Conservation (phyloP, 1,140 invertebrate species). For the Drosophila rhopaloa region DNA sequence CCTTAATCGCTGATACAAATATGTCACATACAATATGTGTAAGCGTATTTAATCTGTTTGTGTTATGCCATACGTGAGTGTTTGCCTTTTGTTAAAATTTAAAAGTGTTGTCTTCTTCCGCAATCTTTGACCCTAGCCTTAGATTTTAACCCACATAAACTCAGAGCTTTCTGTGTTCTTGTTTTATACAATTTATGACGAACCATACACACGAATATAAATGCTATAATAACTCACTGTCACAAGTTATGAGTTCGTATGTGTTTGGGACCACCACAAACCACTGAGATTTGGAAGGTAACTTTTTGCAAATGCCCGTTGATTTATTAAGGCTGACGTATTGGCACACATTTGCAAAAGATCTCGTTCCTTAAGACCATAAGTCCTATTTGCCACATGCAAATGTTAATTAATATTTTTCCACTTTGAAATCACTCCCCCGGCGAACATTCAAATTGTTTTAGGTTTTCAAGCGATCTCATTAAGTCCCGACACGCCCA, state of each 20-base stretch:
- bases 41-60: neutral
- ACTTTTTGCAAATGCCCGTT: slow-evolving; percentile 57
- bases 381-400: neutral
- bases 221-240: slow-evolving; percentile 72
- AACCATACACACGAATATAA: slow-evolving; percentile 42
- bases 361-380: neutral
- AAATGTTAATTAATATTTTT: slow-evolving; percentile 49
- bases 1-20: neutral
- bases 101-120: neutral
- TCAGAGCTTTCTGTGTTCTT: slow-evolving; percentile 14
- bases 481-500: slow-evolving; percentile 65
- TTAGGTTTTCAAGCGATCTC: slow-evolving; percentile 40
- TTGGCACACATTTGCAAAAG: slow-evolving; percentile 40
- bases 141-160: slow-evolving; percentile 6
- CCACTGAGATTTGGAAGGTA: slow-evolving; percentile 56
- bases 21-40: neutral
- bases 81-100: slow-evolving; percentile 14
- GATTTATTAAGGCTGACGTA: slow-evolving; percentile 60
- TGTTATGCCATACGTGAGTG: neutral
- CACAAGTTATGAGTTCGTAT: slow-evolving; percentile 41
- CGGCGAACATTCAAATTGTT: slow-evolving; percentile 22
- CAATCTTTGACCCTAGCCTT: neutral
- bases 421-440: slow-evolving; percentile 47
- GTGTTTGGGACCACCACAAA: slow-evolving; percentile 35
- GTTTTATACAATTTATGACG: slow-evolving; percentile 58